Evolutionary conservation across 2,888 invertebrate genomes (phyloP).

Genomic region (Hesperia comma): DNA sequence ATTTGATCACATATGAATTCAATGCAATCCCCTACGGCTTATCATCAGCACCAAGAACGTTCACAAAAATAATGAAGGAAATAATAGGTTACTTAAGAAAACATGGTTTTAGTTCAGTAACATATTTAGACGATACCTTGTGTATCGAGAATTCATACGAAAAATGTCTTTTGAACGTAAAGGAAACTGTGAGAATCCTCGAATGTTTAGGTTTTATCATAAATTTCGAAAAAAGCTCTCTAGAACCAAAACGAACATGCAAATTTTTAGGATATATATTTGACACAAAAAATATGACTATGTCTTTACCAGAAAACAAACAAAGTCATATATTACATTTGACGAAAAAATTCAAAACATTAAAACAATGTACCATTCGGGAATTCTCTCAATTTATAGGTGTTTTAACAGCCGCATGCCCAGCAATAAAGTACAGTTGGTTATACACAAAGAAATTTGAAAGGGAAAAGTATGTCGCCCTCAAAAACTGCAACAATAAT

Average conservation of each 20-base stretch:
- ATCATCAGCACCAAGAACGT: constrained; percentile 21
- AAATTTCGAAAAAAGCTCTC: constrained; percentile 35
- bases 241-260: constrained; percentile 25
- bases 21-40: constrained; percentile 35
- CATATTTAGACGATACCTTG: constrained; percentile 39
- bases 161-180: constrained; percentile 20
- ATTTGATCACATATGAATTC: constrained; percentile 25
- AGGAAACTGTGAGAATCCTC: constrained; percentile 20
- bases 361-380: constrained; percentile 36
- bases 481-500: constrained; percentile 21
- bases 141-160: constrained; percentile 29
- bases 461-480: constrained; percentile 31
- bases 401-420: constrained; percentile 41
- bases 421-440: constrained; percentile 41
- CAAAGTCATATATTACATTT: constrained; percentile 17
- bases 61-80: constrained; percentile 33
- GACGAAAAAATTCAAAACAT: constrained; percentile 2
- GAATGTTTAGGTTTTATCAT: constrained; percentile 34
- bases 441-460: constrained; percentile 40
- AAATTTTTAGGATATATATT: constrained; percentile 36
- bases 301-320: constrained; percentile 35
- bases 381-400: constrained; percentile 42
- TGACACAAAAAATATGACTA: constrained; percentile 10
- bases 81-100: constrained; percentile 26
- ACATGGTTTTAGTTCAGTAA: constrained; percentile 30